Base-by-base conservation (phyloP, 2,888 invertebrate genomes). In the Zygaena filipendulae region DNA sequence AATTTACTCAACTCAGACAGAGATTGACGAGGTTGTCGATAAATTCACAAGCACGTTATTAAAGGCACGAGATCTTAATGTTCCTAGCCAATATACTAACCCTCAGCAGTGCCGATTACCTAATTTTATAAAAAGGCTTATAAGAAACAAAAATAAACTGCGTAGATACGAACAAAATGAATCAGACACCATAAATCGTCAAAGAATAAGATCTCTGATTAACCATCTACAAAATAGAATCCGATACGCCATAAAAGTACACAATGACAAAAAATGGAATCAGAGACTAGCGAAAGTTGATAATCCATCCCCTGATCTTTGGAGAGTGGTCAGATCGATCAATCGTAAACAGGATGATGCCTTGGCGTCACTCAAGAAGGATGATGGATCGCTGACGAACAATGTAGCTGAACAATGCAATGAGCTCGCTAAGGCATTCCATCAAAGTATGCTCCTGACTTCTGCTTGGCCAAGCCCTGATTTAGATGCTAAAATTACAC, bases 361-460 rank as follows among this genome's bases (percentile, higher is more conserved):
- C 3, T 21, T 35, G 2, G 25, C 35, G 1, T 11, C 35, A 3
- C 13, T 35, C 2, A 28, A 21, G 8, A 13, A 10, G 2, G 2
- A 11, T n/a, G 16, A 21, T 24, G 30, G 25, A 5, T 9, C 21
- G 2, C 6, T 18, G 2, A 33, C 27, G 2, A 13, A 13, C 2
- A 25, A 22, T 12, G 22, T 14, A 2, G 5, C 2, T 2, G 33
- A 27, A 9, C 33, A 33, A 19, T 30, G 25, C 11, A 14, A 33
- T 13, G 25, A 9, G 6, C 11, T 33, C 7, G 33, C 30, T 7
- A 2, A 5, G 6, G 25, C 30, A 2, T 33, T 33, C 14, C 7
- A 26, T 2, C 8, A 27, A 16, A 33, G 30, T 19, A 33, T 33
- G 33, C 4, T 10, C 2, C 22, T 30, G 3, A 33, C 33, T 10